phyloP scores from a whole-genome alignment of 2,888 invertebrate species.

The Apodemia zela region DNA sequence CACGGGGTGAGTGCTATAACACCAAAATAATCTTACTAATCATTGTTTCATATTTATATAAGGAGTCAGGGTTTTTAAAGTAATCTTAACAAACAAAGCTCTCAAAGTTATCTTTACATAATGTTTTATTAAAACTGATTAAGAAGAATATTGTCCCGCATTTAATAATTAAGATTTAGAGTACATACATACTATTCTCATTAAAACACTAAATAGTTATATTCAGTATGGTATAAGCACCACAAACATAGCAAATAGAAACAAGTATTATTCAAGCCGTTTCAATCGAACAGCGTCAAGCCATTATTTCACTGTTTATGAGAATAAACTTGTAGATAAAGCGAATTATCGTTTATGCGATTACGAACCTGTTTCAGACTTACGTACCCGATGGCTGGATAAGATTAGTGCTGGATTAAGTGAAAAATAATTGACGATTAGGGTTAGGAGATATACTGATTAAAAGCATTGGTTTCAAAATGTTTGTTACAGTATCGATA shows the following conservation, averaged over 20 bases:
- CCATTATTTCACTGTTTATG: constrained; percentile 15
- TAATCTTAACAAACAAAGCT: no score
- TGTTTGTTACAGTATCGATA: neutral
- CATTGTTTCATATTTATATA: no score
- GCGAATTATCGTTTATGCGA: constrained; percentile 11
- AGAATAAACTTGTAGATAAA: constrained; percentile 16
- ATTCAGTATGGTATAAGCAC: neutral
- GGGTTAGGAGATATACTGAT: constrained; percentile 4
- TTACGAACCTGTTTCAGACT: constrained; percentile 10
- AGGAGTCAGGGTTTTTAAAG: no score
- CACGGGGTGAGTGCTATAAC: no score
- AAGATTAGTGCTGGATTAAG: constrained; percentile 26
- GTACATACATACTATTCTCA: no score
- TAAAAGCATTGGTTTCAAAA: neutral
- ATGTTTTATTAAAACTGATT: no score
- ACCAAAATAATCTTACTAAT: no score
- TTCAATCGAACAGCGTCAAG: constrained; percentile 9
- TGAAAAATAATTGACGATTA: constrained; percentile 30
- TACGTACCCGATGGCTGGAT: constrained; percentile 13
- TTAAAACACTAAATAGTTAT: neutral
- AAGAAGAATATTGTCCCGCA: no score
- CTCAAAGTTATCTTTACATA: no score
- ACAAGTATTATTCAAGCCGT: constrained; percentile 11
- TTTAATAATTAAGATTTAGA: no score
- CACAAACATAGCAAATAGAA: constrained; percentile 2